phyloP scores from a whole-genome alignment of 2,888 invertebrate genomes.

The Trachelus troglodyta region DNA sequence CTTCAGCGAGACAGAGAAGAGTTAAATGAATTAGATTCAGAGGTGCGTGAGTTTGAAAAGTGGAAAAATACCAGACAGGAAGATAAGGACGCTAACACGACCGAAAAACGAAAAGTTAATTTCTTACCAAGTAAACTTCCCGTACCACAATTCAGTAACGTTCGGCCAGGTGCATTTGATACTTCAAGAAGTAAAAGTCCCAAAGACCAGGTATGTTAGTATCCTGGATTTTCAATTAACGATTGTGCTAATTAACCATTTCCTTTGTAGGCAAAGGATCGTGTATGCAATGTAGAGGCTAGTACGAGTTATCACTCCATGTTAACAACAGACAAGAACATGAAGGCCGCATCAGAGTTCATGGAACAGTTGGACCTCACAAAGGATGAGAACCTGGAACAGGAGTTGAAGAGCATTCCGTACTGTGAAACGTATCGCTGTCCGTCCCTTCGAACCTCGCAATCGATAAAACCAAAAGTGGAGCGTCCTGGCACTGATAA shows the following conservation, averaged over 20 bases:
- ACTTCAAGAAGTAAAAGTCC: constrained; percentile 10
- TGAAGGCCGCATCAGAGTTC: constrained; percentile 9
- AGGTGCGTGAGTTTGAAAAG: constrained; percentile 10
- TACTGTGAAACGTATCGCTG: not conserved
- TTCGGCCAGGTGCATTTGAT: not conserved
- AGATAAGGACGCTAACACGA: not conserved
- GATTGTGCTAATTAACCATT: not conserved
- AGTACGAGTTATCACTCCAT: constrained; percentile 14
- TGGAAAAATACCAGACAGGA: not conserved
- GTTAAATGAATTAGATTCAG: constrained; percentile 2
- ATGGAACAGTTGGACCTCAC: constrained; percentile 16
- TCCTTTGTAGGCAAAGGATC: not conserved
- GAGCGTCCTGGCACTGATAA: not conserved
- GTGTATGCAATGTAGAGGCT: not conserved
- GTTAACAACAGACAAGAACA: constrained; percentile 3
- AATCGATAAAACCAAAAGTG: not conserved
- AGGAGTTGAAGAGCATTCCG: constrained; percentile 16
- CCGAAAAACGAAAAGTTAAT: not conserved
- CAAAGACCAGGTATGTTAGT: constrained; percentile 9
- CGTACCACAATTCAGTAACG: constrained; percentile 8
- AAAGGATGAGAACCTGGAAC: constrained; percentile 7
- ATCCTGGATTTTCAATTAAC: not conserved
- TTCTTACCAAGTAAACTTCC: constrained; percentile 30
- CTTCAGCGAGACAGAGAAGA: constrained; percentile 8
- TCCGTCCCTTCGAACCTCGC: not conserved